phyloP scores from a whole-genome alignment of 2,888 invertebrate genomes.

The Apodemia zela region DNA sequence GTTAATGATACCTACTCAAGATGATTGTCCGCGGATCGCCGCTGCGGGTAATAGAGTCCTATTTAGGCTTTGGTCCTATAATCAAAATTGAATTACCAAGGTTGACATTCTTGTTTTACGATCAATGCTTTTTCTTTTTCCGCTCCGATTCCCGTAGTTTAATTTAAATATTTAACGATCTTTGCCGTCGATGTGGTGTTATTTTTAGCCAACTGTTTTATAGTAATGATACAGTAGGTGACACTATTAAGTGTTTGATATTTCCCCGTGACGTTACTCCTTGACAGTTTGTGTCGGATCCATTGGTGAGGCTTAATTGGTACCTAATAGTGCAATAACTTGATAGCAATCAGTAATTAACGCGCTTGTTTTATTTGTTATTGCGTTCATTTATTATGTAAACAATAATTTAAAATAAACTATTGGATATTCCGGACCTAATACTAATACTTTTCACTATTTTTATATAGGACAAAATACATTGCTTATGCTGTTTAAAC shows the following conservation, averaged over 20 bases:
- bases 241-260: constrained; percentile 32
- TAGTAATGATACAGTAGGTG: constrained; percentile 39
- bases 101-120: constrained; percentile 72
- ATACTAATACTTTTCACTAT: no score
- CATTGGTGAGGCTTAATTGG: constrained; percentile 17
- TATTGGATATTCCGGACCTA: background rate
- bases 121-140: constrained; percentile 70
- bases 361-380: background rate
- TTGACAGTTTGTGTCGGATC: constrained; percentile 2
- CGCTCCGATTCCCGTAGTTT: constrained; percentile 69
- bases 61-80: constrained; percentile 77
- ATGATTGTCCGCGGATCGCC: constrained; percentile 75
- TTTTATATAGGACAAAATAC: no score
- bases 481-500: no score
- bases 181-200: constrained; percentile 38
- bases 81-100: constrained; percentile 79
- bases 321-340: constrained; percentile 21
- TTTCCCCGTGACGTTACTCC: constrained; percentile 23
- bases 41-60: constrained; percentile 69
- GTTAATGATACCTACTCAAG: constrained; percentile 73
- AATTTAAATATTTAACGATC: constrained; percentile 67
- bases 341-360: constrained; percentile 20
- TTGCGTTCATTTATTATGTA: background rate
- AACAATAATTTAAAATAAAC: background rate
- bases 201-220: constrained; percentile 37